These are phyloP conservation scores for Microctonus hyperodae DNA, from an alignment of 2,888 invertebrate species.

Conservation along the genomic window DNA sequence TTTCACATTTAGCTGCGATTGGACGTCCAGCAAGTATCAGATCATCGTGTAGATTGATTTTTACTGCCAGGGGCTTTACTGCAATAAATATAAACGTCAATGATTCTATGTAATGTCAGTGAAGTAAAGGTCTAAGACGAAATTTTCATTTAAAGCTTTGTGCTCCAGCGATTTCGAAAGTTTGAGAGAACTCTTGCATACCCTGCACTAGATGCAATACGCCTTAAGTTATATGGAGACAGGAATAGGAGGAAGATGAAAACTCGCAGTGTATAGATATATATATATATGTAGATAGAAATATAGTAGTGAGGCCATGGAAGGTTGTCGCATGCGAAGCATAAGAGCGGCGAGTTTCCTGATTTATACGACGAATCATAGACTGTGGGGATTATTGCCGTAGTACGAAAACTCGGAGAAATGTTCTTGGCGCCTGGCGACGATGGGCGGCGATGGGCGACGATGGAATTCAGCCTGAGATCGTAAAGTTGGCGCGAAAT, in stretches of 20 bases:
- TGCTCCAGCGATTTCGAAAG: not conserved
- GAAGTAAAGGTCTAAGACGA: not conserved
- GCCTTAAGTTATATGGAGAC: not conserved
- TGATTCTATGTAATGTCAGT: not conserved
- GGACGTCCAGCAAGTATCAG: conserved; percentile 78
- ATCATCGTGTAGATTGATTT: conserved; percentile 76
- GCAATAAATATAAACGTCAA: conserved; percentile 42
- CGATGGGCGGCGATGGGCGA: conserved; percentile 16
- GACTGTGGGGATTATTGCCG: conserved; percentile 16
- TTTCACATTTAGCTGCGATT: conserved; percentile 78
- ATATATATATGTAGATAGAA: not conserved
- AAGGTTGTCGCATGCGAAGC: not conserved
- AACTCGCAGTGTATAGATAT: no score
- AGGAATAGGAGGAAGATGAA: not conserved
- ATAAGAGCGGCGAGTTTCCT: not conserved
- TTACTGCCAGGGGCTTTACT: conserved; percentile 83
- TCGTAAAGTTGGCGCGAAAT: conserved; percentile 37
- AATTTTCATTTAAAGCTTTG: not conserved
- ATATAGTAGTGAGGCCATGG: not conserved
- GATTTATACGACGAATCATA: conserved; percentile 28
- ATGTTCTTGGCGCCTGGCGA: conserved; percentile 24
- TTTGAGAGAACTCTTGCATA: not conserved
- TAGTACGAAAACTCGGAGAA: conserved; percentile 20
- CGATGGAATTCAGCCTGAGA: conserved; percentile 25
- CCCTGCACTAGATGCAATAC: conserved; percentile 12